Percentiles rank a stretch among this genome's conserved stretches.
Evolutionary conservation across 2,797 vertebrate species (phyloP).

Genomic region (Crenuchus spilurus): DNA sequence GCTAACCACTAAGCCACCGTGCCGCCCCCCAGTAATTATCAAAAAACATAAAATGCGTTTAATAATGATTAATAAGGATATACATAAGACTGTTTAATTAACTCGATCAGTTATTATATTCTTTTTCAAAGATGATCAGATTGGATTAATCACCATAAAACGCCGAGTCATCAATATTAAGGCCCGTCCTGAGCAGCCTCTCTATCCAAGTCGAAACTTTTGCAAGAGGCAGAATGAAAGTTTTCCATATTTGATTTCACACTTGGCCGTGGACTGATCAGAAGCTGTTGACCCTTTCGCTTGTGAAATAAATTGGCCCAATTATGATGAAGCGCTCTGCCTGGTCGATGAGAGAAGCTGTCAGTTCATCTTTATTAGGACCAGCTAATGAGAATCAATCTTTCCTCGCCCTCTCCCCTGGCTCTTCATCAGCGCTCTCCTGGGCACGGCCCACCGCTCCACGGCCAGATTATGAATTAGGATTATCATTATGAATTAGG

Average conservation of each 20-base stretch:
- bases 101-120: background rate
- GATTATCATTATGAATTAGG: constrained; percentile 39
- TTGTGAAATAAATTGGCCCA: constrained; percentile 37
- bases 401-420: background rate
- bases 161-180: background rate
- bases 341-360: constrained; percentile 38
- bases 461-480: constrained; percentile 39
- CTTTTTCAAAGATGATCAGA: background rate
- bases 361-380: constrained; percentile 45
- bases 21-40: too few species aligned
- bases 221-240: background rate
- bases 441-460: background rate
- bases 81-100: too few species aligned
- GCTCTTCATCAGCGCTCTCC: constrained; percentile 16
- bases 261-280: constrained; percentile 12
- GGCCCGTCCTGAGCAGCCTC: background rate
- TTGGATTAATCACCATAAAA: background rate
- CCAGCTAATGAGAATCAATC: constrained; percentile 45
- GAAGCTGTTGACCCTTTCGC: constrained; percentile 18
- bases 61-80: too few species aligned
- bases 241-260: background rate
- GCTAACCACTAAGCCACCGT: too few species aligned
- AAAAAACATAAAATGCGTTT: too few species aligned
- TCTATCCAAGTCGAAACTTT: background rate
- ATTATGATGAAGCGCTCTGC: constrained; percentile 25